phyloP scores from a whole-genome alignment of 2,113 vertebrate species.

The Elachura formosa region DNA sequence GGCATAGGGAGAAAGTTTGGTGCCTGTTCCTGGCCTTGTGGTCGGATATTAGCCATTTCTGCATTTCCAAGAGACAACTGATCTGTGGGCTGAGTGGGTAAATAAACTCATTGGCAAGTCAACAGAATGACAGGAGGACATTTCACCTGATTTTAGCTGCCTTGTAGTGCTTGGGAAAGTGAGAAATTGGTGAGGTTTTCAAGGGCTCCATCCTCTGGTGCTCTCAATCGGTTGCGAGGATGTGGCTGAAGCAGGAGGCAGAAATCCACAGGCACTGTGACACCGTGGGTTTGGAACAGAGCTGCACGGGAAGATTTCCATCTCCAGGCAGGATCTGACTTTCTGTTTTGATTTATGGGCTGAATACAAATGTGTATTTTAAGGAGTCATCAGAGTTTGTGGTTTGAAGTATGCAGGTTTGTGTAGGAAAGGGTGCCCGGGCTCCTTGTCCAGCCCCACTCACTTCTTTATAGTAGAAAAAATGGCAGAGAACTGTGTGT shows the following conservation, averaged over 20 bases:
- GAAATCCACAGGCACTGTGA: not conserved
- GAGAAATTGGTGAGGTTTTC: not conserved
- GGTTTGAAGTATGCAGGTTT: not conserved
- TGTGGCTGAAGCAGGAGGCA: not conserved
- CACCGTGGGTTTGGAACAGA: not conserved
- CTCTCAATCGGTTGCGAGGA: not conserved
- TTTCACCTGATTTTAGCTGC: not conserved
- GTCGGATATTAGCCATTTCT: not conserved
- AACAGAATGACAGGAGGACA: not conserved
- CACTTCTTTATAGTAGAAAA: not conserved
- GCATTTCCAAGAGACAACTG: not conserved
- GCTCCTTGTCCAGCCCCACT: not conserved
- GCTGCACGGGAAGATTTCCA: not conserved
- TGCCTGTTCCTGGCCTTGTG: not conserved
- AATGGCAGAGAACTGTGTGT: not conserved
- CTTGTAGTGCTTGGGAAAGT: not conserved
- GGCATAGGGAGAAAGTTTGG: not conserved
- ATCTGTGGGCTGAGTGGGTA: not conserved
- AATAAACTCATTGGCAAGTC: not conserved
- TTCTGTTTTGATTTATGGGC: not conserved
- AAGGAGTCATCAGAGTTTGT: not conserved
- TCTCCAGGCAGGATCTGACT: not conserved
- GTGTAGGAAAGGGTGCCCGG: rapidly evolving
- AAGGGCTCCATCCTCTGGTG: not conserved
- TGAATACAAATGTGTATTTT: not conserved